Evolutionary conservation across 2,113 vertebrate species (phyloP), one percentile per base, ranked within the genome.

Genomic region (Tor tambroides): DNA sequence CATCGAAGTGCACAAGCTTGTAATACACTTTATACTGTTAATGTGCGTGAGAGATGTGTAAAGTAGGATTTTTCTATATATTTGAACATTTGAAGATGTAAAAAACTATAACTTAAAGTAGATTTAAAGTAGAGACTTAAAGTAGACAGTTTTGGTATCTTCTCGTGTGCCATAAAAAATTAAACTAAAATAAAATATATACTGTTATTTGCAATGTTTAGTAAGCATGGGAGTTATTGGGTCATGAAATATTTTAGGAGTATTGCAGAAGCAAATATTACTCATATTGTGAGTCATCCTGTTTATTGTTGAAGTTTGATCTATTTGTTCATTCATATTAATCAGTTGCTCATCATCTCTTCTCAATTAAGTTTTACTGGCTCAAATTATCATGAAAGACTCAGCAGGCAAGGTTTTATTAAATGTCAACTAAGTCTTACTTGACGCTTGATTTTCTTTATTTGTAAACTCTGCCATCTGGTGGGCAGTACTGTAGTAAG

Each of bases 391-490:
- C 75, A 49, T 30, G 19, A 77, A 77, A 77, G 3, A 49, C 19
- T 28, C 11, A 49, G 26, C 74, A 32, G 35, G 71, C 19, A 74
- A 74, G 21, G 21, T 41, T 43, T 74, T 41, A 74, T 74, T 41
- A 41, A 3, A 38, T 38, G 1, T 7, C 19, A 71, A 17, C 4
- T 19, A 2, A 72, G 26, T 54, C 19, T 71, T 28, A 54, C n/a
- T 41, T 15, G 12, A 61, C 28, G n/a, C 23, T 19, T 14, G 32
- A 23, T 67, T 69, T 38, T 10, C 35, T 30, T 30, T 86, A 41
- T 80, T 35, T 86, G 32, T 72, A 43, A 43, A 7, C 15, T 35
- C 65, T 86, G 49, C 51, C 51, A 81, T 43, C 85, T 61, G n/a
- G 85, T 86, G 85, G 65, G 23, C 19, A 43, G 35, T 28, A 65